phyloP scores from a whole-genome alignment of 2,113 vertebrate genomes.

The Stercorarius parasiticus region DNA sequence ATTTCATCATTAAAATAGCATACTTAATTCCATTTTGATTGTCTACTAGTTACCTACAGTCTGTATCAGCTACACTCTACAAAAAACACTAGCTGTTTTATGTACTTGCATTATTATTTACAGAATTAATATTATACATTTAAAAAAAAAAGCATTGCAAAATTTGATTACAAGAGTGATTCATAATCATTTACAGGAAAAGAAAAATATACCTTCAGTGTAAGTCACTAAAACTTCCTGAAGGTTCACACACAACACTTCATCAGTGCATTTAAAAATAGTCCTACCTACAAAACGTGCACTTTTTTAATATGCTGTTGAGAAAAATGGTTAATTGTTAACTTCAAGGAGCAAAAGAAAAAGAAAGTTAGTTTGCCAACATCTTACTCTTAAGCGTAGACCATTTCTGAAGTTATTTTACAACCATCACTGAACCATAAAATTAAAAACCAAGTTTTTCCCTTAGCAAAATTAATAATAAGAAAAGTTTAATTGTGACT shows the following conservation, averaged over 20 bases:
- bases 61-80: neutral
- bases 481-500: neutral
- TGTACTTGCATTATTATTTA: neutral
- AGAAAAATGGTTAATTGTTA: neutral
- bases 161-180: neutral
- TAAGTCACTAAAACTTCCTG: neutral
- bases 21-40: neutral
- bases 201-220: neutral
- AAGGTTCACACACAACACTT: neutral
- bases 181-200: neutral
- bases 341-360: neutral
- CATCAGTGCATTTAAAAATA: neutral
- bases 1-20: neutral
- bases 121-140: neutral
- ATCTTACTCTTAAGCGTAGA: neutral
- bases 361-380: neutral
- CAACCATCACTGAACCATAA: neutral
- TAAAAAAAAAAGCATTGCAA: neutral
- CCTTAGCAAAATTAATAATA: neutral
- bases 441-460: neutral
- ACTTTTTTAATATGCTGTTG: neutral
- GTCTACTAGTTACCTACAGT: neutral
- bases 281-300: neutral
- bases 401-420: neutral
- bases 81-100: neutral